These are phyloP conservation scores for Gephyroberyx darwinii DNA, from an alignment of 2,797 vertebrate species.

Conservation along the genomic window DNA sequence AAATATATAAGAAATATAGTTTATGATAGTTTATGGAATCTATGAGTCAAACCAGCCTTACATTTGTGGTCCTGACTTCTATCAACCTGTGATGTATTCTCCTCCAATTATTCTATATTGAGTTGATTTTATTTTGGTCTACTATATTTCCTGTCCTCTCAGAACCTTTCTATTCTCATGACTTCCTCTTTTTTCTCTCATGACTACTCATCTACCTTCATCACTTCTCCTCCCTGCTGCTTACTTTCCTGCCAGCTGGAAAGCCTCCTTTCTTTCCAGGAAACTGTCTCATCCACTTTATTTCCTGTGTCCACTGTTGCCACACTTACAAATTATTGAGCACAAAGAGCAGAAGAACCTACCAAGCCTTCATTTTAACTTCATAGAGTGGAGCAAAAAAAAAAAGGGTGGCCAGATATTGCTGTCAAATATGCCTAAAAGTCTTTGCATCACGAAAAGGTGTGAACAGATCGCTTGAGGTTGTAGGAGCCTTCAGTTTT, in stretches of 20 bases:
- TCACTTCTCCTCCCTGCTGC: not conserved
- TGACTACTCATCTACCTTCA: conserved; percentile 45
- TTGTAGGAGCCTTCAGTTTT: not conserved
- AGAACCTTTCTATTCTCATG: no score
- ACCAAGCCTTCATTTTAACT: not conserved
- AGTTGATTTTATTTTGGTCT: not conserved
- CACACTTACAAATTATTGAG: conserved; percentile 9
- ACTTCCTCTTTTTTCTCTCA: not conserved
- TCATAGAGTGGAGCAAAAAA: no score
- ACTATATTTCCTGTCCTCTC: no score
- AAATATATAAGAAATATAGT: no score
- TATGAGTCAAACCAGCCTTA: no score
- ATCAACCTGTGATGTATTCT: no score
- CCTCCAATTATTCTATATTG: not conserved
- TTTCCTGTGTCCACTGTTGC: conserved; percentile 39
- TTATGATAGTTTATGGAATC: no score
- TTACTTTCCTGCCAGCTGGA: conserved; percentile 38
- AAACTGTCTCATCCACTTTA: conserved; percentile 34
- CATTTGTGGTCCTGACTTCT: no score
- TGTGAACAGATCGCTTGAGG: no score
- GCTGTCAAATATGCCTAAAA: no score
- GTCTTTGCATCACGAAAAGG: no score
- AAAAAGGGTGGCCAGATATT: no score
- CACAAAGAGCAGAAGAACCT: not conserved
- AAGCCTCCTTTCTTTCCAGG: conserved; percentile 3